Base-by-base conservation (phyloP, 2,797 vertebrate genomes). In the Carcharodon carcharias region DNA sequence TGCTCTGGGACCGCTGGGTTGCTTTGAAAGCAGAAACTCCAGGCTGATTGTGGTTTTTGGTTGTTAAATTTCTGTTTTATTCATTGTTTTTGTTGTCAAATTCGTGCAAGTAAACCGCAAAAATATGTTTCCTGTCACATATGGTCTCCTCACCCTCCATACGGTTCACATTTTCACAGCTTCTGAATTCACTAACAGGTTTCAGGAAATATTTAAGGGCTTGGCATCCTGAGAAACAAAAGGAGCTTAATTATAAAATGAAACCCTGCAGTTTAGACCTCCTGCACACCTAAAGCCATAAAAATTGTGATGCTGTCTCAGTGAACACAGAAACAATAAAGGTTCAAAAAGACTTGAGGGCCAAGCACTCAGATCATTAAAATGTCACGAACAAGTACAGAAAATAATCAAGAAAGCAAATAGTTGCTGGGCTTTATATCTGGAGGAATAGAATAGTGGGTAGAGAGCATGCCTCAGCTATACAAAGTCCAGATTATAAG, bases 91-190 rank as follows among this genome's bases (percentile, higher is more conserved):
- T 67, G 94, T 77, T 77, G 69, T 71, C 94, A 56, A 77, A 95
- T 71, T 58, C 54, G 35, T 95, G 94, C 69, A 95, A 95, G 31
- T 77, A 95, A 92, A 95, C 67, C 73, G 94, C 71, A 77, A 95
- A 95, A 58, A 56, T 95, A 95, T 95, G 65, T 77, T 95, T 95
- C 94, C 94, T 95, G 94, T 77, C 65, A 95, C 94, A 95, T 71
- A 95, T 95, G 94, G 26, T 95, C 94, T 95, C 94, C 31, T 71
- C 69, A 95, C 94, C 50, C 94, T 73, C 69, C 69, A 73, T n/a
- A n/a, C 69, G 6, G 67, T 73, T 95, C 67, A 95, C 94, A 95
- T 95, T 58, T 71, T 95, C 94, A 95, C 94, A 95, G 94, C 26
- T 73, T 54, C 28, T 54, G 69, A 95, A 95, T 95, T 56, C 71